Conservation (phyloP, 2,888 invertebrate species). For the Phortica magna region DNA sequence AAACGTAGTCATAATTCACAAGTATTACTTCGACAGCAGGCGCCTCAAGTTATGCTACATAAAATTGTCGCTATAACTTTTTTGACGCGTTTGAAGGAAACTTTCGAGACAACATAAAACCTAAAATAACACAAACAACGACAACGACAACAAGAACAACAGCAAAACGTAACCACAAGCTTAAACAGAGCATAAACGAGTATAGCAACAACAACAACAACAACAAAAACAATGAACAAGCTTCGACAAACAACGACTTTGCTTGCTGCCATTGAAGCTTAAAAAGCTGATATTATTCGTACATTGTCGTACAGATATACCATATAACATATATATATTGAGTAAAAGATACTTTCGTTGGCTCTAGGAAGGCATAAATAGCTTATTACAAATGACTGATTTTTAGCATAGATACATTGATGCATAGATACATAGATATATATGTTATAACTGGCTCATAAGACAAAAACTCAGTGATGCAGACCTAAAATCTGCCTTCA, state of each 20-base stretch:
- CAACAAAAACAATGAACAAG: not conserved
- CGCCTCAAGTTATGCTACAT: not conserved
- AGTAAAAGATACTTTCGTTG: not conserved
- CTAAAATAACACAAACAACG: not conserved
- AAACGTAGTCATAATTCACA: not conserved
- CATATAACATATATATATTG: not conserved
- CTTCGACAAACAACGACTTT: not conserved
- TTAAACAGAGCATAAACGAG: too few relatives aligned
- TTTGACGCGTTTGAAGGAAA: constrained; percentile 1
- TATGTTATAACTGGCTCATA: not conserved
- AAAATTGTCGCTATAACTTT: not conserved
- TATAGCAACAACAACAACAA: not conserved
- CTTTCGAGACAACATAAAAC: not conserved
- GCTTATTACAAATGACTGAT: constrained; percentile 31
- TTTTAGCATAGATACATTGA: constrained; percentile 6
- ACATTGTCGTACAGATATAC: not conserved
- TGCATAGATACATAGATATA: not conserved
- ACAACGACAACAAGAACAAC: not conserved
- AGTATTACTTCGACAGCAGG: not conserved
- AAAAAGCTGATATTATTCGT: not conserved
- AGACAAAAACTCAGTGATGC: not conserved
- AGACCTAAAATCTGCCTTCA: not conserved
- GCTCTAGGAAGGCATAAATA: constrained; percentile 13
- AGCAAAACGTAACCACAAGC: not conserved
- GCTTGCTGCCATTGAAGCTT: not conserved